phyloP scores from a whole-genome alignment of 2,888 invertebrate genomes.

The Actias luna region DNA sequence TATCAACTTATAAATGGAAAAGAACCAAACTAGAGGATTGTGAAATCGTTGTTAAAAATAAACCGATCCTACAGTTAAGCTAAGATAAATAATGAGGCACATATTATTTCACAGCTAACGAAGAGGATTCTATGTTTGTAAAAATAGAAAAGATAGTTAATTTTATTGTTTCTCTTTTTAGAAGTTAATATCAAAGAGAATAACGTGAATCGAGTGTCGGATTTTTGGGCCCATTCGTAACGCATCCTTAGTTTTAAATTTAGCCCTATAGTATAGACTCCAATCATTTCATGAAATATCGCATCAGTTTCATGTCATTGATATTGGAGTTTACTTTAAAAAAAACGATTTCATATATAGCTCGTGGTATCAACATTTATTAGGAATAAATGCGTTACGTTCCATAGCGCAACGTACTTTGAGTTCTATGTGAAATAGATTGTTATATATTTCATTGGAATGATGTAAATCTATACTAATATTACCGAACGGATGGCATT shows the following conservation, averaged over 20 bases:
- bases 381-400: no score
- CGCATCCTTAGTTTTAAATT: no score
- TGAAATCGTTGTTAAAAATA: constrained; percentile 14
- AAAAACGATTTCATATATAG: no score
- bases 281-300: neutral
- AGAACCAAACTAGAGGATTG: constrained; percentile 11
- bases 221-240: neutral
- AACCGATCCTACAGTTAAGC: neutral
- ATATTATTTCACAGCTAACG: neutral
- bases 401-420: no score
- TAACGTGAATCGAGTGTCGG: neutral
- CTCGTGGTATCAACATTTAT: no score
- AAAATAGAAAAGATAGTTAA: neutral
- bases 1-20: constrained; percentile 7
- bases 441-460: no score
- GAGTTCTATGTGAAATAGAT: no score
- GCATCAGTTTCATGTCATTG: neutral
- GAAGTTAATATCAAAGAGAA: neutral
- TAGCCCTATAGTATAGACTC: no score
- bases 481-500: no score
- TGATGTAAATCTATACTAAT: no score
- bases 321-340: no score
- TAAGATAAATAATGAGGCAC: neutral
- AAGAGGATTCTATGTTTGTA: neutral
- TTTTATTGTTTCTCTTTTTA: neutral